phyloP scores from a whole-genome alignment of 2,113 vertebrate genomes.

The Turdus rufiventris region DNA sequence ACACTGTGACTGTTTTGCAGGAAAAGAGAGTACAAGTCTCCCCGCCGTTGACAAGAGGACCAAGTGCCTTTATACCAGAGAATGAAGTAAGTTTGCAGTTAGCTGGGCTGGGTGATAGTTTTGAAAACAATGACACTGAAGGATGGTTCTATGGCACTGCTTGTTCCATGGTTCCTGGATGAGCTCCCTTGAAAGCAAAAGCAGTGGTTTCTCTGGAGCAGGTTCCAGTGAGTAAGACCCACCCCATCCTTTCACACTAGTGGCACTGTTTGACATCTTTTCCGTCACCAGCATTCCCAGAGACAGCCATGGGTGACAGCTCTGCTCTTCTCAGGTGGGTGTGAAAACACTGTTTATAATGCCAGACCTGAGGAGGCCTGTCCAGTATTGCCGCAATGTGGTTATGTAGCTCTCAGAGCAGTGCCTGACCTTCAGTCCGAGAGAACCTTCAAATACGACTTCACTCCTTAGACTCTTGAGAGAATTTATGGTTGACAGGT shows the following conservation, averaged over 20 bases:
- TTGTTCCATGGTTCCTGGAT: neutral
- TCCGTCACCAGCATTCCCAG: accelerated
- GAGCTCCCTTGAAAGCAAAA: neutral
- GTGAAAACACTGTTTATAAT: neutral
- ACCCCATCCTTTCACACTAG: neutral
- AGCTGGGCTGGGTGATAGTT: neutral
- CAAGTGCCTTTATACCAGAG: constrained; percentile 88
- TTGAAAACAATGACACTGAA: neutral
- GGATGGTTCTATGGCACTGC: neutral
- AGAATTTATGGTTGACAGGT: neutral
- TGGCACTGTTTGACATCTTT: neutral
- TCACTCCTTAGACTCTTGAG: neutral
- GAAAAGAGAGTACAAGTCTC: constrained; percentile 78
- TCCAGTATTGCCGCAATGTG: neutral
- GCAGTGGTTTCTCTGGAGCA: neutral
- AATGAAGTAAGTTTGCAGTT: constrained; percentile 73
- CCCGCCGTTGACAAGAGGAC: constrained; percentile 78
- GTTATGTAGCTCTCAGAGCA: neutral
- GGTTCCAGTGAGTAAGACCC: neutral
- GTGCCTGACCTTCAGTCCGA: neutral
- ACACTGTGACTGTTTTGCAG: constrained; percentile 56
- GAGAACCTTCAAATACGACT: neutral
- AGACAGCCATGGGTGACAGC: neutral
- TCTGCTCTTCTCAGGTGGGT: neutral
- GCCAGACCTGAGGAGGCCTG: neutral